These are phyloP conservation scores for Trachops cirrhosus DNA, from an alignment of 2,797 vertebrate species.

Conservation along the genomic window DNA sequence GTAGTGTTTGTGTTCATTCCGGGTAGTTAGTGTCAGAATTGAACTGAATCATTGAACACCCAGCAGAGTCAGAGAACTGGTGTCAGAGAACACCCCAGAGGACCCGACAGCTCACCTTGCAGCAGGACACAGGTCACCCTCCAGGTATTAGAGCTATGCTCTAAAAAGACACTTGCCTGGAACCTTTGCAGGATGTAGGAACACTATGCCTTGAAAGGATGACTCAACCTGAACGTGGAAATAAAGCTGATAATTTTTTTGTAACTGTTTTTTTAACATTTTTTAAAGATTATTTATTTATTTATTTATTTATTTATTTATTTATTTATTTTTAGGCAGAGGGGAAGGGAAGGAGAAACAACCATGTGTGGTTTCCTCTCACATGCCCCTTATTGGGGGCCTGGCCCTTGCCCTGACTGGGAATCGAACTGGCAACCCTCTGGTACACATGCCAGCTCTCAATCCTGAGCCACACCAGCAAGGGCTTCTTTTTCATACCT, in stretches of 20 bases:
- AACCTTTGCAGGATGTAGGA: neutral
- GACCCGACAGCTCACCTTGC: neutral
- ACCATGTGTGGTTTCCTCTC: too few species aligned
- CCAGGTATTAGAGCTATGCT: neutral
- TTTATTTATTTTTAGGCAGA: too few species aligned
- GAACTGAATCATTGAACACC: neutral
- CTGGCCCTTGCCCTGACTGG: too few species aligned
- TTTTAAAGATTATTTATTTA: too few species aligned
- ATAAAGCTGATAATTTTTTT: neutral
- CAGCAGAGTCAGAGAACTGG: neutral
- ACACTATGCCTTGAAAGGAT: neutral
- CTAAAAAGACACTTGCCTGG: neutral
- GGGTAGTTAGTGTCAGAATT: neutral
- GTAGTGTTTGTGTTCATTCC: neutral
- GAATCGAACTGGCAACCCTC: too few species aligned
- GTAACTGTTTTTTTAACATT: too few species aligned
- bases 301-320: too few species aligned
- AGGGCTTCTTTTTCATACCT: neutral
- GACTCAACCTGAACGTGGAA: neutral
- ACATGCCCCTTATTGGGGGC: too few species aligned
- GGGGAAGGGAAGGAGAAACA: too few species aligned
- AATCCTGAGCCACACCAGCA: too few species aligned
- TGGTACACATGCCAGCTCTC: too few species aligned
- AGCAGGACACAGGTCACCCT: neutral
- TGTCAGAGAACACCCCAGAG: neutral